Evolutionary conservation across 2,888 invertebrate genomes (phyloP).

Genomic region (Pseudanteris insignis): DNA sequence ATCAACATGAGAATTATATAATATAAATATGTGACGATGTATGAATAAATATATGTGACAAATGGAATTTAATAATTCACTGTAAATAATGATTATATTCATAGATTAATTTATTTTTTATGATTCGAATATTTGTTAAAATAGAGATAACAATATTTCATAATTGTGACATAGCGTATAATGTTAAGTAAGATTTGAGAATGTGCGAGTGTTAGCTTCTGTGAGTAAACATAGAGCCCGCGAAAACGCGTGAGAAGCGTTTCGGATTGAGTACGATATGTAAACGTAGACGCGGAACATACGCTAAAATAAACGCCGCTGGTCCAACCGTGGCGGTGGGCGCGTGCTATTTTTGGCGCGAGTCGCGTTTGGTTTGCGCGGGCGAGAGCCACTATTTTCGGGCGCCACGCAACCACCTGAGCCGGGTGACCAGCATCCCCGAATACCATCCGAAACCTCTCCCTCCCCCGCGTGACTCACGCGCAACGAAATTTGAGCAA

Average conservation of each 20-base stretch:
- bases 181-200: no score
- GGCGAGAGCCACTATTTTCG: constrained; percentile 61
- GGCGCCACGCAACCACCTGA: constrained; percentile 66
- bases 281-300: constrained; percentile 54
- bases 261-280: constrained; percentile 19
- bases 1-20: no score
- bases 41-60: no score
- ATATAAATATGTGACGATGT: no score
- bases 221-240: background rate
- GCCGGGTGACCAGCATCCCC: constrained; percentile 58
- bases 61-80: no score
- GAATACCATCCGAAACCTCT: constrained; percentile 59
- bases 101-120: no score
- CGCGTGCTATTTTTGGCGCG: constrained; percentile 63
- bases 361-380: constrained; percentile 62
- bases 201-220: no score
- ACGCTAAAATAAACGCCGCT: constrained; percentile 58
- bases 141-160: no score
- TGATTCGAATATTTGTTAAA: no score
- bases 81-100: no score
- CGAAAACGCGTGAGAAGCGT: constrained; percentile 8
- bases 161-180: no score
- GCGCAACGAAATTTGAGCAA: constrained; percentile 28
- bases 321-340: constrained; percentile 57
- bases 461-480: constrained; percentile 26